Percentiles rank a stretch among this genome's conserved stretches.
Conservation (phyloP, 2,888 invertebrate species). For the Phragmatobia fuliginosa region DNA sequence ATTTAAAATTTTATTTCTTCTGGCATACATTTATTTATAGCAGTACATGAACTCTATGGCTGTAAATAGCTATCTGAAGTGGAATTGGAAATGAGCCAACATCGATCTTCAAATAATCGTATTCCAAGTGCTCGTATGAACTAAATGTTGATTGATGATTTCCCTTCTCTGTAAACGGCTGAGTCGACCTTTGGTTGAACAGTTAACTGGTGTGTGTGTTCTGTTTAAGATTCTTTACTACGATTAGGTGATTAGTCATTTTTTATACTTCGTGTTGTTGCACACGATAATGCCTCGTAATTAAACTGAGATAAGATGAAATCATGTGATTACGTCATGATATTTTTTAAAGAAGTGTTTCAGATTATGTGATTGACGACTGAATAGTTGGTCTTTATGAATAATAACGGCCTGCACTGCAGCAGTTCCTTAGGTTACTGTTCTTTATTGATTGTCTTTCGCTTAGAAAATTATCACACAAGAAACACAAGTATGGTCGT, state of each 20-base stretch:
- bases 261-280: background rate
- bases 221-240: conserved; percentile 29
- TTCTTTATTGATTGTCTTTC: no score
- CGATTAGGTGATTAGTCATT: conserved; percentile 27
- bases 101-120: conserved; percentile 75
- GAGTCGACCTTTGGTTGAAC: conserved; percentile 64
- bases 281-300: conserved; percentile 16
- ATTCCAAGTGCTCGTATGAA: conserved; percentile 78
- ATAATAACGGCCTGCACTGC: background rate
- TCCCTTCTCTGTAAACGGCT: conserved; percentile 72
- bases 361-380: background rate
- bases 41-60: conserved; percentile 45
- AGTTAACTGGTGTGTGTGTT: conserved; percentile 54
- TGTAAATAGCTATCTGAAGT: conserved; percentile 53
- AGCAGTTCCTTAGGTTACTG: background rate
- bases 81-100: conserved; percentile 78
- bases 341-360: background rate
- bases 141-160: conserved; percentile 80
- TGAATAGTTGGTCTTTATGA: background rate
- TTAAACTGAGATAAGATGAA: conserved; percentile 25
- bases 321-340: background rate
- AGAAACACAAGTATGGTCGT: no score
- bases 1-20: conserved; percentile 32
- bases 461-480: no score
- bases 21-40: conserved; percentile 42